A percentile compares a stretch with the other conserved stretches of the same genome.
Conservation (phyloP, 2,797 vertebrate genomes). For the Artibeus jamaicensis region DNA sequence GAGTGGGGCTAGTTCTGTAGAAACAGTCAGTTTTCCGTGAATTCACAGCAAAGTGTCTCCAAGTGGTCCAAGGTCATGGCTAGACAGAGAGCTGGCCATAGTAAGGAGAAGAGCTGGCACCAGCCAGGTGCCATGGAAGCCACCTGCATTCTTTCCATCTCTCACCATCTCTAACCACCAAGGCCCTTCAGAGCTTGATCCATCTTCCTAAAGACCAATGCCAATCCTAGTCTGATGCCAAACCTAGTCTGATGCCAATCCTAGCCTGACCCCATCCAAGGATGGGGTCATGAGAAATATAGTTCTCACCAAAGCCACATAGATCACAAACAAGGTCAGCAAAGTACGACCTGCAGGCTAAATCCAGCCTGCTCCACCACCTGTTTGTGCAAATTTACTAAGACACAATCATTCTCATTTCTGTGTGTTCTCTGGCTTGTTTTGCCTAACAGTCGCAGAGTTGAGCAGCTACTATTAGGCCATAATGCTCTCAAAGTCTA, state of each 20-base stretch:
- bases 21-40: neutral
- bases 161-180: neutral
- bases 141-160: neutral
- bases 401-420: neutral
- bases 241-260: neutral
- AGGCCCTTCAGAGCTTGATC: neutral
- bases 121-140: neutral
- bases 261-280: neutral
- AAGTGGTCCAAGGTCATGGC: accelerated
- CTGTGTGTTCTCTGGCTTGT: neutral
- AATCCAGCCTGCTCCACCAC: neutral
- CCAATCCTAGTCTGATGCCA: too few species aligned
- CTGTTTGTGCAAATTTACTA: neutral
- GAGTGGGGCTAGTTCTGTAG: neutral
- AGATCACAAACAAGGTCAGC: neutral
- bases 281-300: neutral
- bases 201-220: neutral
- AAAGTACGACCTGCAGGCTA: neutral
- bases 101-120: neutral
- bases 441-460: neutral
- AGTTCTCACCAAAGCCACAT: neutral
- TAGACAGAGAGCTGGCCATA: neutral
- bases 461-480: neutral
- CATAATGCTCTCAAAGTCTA: neutral
- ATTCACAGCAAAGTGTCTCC: neutral